Percentiles rank a stretch among this genome's conserved stretches.
Conservation (phyloP, 2,888 invertebrate species). For the Beris morrisii region DNA sequence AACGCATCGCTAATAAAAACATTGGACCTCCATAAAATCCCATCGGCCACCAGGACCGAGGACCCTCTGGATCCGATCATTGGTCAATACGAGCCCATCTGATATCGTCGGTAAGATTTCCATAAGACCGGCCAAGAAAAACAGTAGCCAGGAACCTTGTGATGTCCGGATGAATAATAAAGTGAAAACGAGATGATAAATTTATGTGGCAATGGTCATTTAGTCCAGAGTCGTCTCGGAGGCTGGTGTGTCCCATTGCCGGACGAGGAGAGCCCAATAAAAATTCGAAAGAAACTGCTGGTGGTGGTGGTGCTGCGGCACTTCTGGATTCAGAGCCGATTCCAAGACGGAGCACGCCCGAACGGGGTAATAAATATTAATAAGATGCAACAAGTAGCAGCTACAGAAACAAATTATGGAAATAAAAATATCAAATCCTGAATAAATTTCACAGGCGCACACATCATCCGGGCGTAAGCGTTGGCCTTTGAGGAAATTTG, state of each 20-base stretch:
- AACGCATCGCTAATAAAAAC: no score
- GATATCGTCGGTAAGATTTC: neutral
- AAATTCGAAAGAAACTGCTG: conserved; percentile 15
- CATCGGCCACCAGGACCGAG: no score
- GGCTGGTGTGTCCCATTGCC: conserved; percentile 15
- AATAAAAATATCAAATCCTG: conserved; percentile 42
- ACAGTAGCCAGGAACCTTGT: conserved; percentile 22
- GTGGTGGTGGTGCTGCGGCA: conserved; percentile 3
- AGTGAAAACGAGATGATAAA: conserved; percentile 39
- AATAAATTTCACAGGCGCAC: conserved; percentile 36
- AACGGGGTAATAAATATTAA: conserved; percentile 41
- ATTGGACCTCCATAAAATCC: no score
- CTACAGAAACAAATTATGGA: conserved; percentile 41
- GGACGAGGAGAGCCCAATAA: conserved; percentile 8
- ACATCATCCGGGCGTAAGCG: conserved; percentile 14
- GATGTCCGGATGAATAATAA: conserved; percentile 36
- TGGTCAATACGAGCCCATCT: no score
- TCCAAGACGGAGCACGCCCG: conserved; percentile 22
- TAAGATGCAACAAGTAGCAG: conserved; percentile 42
- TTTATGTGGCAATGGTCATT: conserved; percentile 36
- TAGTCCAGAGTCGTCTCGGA: conserved; percentile 16
- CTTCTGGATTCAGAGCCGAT: neutral
- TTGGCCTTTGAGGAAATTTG: conserved; percentile 1
- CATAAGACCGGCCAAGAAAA: conserved; percentile 13
- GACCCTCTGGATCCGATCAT: no score